These are phyloP conservation scores for Laticauda colubrina DNA, from an alignment of 2,113 vertebrate genomes.

Conservation along the genomic window DNA sequence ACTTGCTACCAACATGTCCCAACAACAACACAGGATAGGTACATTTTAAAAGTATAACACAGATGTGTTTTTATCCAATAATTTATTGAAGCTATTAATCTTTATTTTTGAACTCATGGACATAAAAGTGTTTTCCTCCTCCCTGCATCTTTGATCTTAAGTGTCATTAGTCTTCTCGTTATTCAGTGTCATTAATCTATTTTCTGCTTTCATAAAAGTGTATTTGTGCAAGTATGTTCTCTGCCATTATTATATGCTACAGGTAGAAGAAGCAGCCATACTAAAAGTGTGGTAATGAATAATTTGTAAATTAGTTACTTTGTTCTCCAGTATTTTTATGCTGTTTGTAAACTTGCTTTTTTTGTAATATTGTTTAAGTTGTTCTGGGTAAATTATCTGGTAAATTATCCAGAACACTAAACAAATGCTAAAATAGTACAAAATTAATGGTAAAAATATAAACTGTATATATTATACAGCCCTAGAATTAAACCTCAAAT, in stretches of 20 bases:
- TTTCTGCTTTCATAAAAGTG: not conserved
- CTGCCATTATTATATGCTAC: not conserved
- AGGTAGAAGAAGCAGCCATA: not conserved
- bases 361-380: not conserved
- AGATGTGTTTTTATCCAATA: not conserved
- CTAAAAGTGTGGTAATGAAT: not conserved
- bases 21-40: not conserved
- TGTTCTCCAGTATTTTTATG: not conserved
- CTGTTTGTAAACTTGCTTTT: not conserved
- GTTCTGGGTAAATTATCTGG: not conserved
- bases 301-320: not conserved
- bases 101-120: not conserved
- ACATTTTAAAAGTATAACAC: not conserved
- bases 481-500: not conserved
- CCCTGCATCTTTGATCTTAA: not conserved
- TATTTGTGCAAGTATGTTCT: not conserved
- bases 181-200: not conserved
- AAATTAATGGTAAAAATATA: not conserved
- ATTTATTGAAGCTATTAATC: not conserved
- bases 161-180: not conserved
- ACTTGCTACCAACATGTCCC: not conserved
- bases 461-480: not conserved
- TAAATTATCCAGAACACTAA: not conserved
- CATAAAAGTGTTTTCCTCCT: not conserved
- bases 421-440: not conserved